These are phyloP conservation scores for Eupelmus urozonus DNA, from an alignment of 2,888 invertebrate species.

Conservation along the genomic window DNA sequence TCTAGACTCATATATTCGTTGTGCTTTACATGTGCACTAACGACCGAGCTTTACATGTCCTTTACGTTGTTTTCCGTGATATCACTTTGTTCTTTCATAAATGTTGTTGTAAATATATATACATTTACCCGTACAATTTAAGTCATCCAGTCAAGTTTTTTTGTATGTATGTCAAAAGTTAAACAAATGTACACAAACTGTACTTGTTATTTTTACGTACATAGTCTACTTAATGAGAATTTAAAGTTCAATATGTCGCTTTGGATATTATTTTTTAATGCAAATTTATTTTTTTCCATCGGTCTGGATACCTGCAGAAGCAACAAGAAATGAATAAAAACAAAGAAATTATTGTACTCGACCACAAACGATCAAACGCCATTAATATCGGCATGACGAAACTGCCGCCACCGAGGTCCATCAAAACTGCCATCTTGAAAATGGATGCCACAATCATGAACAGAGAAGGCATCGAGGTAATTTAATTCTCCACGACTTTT, in stretches of 20 bases:
- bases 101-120: conserved; percentile 6
- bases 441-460: conserved; percentile 99
- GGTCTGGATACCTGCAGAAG: conserved; percentile 79
- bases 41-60: conserved; percentile 28
- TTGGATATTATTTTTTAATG: not conserved
- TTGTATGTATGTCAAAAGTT: conserved; percentile 24
- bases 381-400: conserved; percentile 99
- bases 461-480: conserved; percentile 96
- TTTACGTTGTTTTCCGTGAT: conserved; percentile 29
- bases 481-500: not conserved
- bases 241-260: not conserved
- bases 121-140: not conserved
- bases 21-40: conserved; percentile 56
- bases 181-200: conserved; percentile 15
- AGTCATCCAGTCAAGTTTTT: conserved; percentile 13
- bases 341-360: conserved; percentile 95
- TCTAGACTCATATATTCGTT: conserved; percentile 30
- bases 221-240: not conserved
- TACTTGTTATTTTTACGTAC: not conserved
- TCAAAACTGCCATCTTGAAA: conserved; percentile 98
- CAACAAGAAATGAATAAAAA: conserved; percentile 91
- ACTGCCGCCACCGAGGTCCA: conserved; percentile 96
- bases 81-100: conserved; percentile 15
- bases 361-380: conserved; percentile 98
- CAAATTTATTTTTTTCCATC: conserved; percentile 47